A percentile compares a stretch with the other conserved stretches of the same genome.
Evolutionary conservation across 35 echinoderm and acorn worm genomes (phyloP).

Genomic region (Holothuria glaberrima): DNA sequence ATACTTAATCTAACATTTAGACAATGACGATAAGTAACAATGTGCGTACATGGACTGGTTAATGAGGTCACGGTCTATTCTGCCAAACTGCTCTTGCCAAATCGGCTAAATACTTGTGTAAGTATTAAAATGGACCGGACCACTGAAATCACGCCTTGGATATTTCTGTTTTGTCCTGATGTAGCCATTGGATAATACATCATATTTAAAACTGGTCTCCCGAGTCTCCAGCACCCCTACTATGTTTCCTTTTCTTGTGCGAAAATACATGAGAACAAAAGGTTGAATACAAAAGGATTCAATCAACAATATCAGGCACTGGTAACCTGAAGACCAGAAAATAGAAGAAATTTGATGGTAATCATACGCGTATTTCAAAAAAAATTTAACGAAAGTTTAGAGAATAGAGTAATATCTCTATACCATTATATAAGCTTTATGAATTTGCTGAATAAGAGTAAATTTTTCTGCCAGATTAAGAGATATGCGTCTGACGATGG

Average conservation of each 20-base stretch:
- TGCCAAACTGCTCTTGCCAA: too few species aligned
- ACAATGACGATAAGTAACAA: too few species aligned
- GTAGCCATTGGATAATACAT: constrained; percentile 31
- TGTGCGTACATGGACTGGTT: too few species aligned
- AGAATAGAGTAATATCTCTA: too few species aligned
- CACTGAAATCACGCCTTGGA: background rate
- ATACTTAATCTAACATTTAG: too few species aligned
- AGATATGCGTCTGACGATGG: too few species aligned
- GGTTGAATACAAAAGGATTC: constrained; percentile 60
- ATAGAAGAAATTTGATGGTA: background rate
- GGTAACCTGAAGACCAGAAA: constrained; percentile 36
- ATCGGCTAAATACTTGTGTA: constrained; percentile 21
- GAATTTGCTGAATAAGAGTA: too few species aligned
- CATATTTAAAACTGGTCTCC: constrained; percentile 31
- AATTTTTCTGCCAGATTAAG: too few species aligned
- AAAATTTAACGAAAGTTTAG: too few species aligned
- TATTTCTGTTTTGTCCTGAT: background rate
- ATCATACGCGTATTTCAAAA: too few species aligned
- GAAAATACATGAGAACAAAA: constrained; percentile 38
- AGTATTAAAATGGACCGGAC: background rate
- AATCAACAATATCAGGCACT: constrained; percentile 55
- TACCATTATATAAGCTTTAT: too few species aligned
- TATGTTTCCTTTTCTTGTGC: constrained; percentile 61
- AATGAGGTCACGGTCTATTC: too few species aligned
- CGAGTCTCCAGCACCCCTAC: constrained; percentile 61